phyloP scores from a whole-genome alignment of 2,113 vertebrate genomes.

The Heliornis fulica region DNA sequence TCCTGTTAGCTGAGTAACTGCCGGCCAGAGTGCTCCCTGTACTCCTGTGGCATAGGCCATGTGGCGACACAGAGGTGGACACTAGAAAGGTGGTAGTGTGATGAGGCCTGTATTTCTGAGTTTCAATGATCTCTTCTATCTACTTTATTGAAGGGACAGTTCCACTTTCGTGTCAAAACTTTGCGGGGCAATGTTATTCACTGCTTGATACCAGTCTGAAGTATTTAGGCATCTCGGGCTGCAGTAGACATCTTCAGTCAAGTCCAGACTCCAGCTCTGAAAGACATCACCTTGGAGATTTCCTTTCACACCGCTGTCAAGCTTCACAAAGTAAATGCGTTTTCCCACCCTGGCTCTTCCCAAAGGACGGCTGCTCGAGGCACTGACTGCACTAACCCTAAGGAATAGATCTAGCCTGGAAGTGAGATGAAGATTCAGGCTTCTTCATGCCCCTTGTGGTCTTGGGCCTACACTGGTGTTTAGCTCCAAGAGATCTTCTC shows the following conservation, averaged over 20 bases:
- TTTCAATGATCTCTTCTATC: slow-evolving; percentile 57
- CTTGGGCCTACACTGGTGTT: neutral
- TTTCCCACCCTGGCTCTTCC: neutral
- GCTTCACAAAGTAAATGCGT: slow-evolving; percentile 55
- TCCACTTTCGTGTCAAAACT: slow-evolving; percentile 57
- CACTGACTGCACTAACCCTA: slow-evolving; percentile 42
- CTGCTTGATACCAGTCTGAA: slow-evolving; percentile 64
- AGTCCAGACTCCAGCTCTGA: slow-evolving; percentile 57
- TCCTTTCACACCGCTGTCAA: slow-evolving; percentile 59
- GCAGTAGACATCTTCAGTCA: slow-evolving; percentile 48
- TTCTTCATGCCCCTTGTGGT: neutral
- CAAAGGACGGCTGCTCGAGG: neutral
- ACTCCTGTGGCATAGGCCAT: neutral
- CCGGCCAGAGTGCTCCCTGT: neutral
- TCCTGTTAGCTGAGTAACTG: neutral
- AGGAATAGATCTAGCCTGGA: slow-evolving; percentile 1
- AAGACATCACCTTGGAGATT: slow-evolving; percentile 58
- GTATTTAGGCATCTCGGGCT: slow-evolving; percentile 67
- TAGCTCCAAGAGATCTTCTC: neutral
- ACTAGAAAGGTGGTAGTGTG: neutral
- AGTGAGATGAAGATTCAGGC: neutral
- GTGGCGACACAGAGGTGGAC: neutral
- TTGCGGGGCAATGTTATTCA: slow-evolving; percentile 60
- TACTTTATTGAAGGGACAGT: slow-evolving; percentile 59
- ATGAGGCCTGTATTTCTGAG: slow-evolving; percentile 11